Conservation (phyloP, 1,140 invertebrate species). For the Parapsyche elsis region DNA sequence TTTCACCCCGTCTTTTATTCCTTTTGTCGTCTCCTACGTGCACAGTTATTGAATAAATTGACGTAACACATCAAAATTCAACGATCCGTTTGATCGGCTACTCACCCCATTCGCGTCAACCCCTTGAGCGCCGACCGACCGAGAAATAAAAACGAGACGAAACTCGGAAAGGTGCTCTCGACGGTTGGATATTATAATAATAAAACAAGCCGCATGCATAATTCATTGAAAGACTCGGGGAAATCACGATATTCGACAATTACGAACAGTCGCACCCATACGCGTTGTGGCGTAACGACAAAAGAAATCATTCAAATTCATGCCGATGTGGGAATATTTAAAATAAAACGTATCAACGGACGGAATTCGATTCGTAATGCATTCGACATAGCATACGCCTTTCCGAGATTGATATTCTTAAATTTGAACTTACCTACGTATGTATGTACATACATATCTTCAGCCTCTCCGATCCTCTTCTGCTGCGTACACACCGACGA, state of each 20-base stretch:
- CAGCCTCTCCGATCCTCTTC: too few relatives aligned
- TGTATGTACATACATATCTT: too few relatives aligned
- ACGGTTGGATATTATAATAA: neutral
- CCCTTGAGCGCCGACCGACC: neutral
- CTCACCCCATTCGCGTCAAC: too few relatives aligned
- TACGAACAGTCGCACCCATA: neutral
- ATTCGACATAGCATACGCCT: too few relatives aligned
- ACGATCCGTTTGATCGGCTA: conserved; percentile 7
- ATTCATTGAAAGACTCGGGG: neutral
- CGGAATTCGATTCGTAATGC: too few relatives aligned
- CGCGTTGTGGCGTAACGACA: neutral
- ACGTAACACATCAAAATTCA: conserved; percentile 20
- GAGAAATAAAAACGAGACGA: neutral
- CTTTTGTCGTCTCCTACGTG: neutral
- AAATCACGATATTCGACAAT: conserved; percentile 19
- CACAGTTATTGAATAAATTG: conserved; percentile 28
- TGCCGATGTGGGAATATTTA: neutral
- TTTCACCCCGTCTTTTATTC: neutral
- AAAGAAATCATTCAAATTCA: conserved; percentile 18
- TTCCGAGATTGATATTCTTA: too few relatives aligned
- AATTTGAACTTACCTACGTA: too few relatives aligned
- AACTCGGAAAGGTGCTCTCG: neutral
- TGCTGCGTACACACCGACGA: too few relatives aligned
- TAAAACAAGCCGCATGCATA: conserved; percentile 3
- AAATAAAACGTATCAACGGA: too few relatives aligned